These are phyloP conservation scores for Incurvaria masculella DNA, from an alignment of 2,888 invertebrate species.

Conservation along the genomic window DNA sequence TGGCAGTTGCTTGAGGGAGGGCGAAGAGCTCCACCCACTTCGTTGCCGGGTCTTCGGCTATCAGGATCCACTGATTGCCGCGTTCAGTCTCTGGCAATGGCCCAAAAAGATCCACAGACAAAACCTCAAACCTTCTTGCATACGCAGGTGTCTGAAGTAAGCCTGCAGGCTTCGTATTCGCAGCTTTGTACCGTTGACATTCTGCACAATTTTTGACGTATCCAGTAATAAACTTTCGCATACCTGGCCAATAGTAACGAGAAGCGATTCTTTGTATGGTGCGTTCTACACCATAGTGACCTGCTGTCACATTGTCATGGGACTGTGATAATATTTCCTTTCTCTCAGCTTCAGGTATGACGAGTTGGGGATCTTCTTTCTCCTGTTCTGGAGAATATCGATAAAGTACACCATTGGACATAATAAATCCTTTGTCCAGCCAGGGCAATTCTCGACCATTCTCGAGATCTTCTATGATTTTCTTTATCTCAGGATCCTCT, in stretches of 20 bases:
- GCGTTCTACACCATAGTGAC: constrained; percentile 11
- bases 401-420: constrained; percentile 5
- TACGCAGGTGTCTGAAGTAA: constrained; percentile 10
- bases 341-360: constrained; percentile 2
- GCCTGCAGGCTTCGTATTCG: constrained; percentile 12
- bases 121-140: constrained; percentile 11
- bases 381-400: constrained; percentile 3
- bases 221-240: background rate
- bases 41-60: constrained; percentile 16
- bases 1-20: too few relatives aligned
- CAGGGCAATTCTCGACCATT: background rate
- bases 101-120: too few relatives aligned
- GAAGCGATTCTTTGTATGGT: constrained; percentile 4
- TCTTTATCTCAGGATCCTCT: constrained; percentile 4
- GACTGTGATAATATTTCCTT: constrained; percentile 2
- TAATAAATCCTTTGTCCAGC: constrained; percentile 5
- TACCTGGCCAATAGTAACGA: background rate
- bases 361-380: constrained; percentile 3
- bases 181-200: constrained; percentile 15
- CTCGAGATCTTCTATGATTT: constrained; percentile 5
- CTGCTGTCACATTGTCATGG: constrained; percentile 11
- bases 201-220: constrained; percentile 10
- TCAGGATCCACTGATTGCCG: constrained; percentile 19
- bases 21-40: too few relatives aligned
- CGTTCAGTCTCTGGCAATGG: constrained; percentile 14